A percentile compares a stretch with the other conserved stretches of the same genome.
These are phyloP conservation scores for Cylloceria caligata DNA, from an alignment of 2,888 invertebrate genomes.

Conservation along the genomic window DNA sequence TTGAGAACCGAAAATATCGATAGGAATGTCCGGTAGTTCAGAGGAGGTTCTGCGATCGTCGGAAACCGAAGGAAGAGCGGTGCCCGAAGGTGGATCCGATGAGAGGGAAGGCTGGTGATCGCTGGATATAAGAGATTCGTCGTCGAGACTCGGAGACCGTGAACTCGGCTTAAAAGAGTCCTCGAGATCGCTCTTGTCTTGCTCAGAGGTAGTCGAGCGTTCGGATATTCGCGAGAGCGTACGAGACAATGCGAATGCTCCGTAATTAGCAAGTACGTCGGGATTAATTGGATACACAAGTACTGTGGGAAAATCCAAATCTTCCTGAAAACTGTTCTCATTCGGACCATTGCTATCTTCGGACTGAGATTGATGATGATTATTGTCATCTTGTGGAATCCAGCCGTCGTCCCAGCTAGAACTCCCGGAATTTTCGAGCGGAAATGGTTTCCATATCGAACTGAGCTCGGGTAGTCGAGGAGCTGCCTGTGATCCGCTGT, in stretches of 20 bases:
- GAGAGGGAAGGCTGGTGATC: constrained; percentile 94
- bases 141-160: constrained; percentile 93
- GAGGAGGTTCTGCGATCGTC: constrained; percentile 93
- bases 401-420: constrained; percentile 94
- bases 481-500: constrained; percentile 80
- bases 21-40: constrained; percentile 94
- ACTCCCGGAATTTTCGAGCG: constrained; percentile 93
- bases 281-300: constrained; percentile 90
- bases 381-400: constrained; percentile 87
- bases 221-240: constrained; percentile 95
- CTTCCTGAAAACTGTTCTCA: constrained; percentile 89
- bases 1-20: constrained; percentile 87
- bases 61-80: constrained; percentile 86
- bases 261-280: constrained; percentile 90
- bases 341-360: constrained; percentile 82
- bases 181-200: constrained; percentile 92
- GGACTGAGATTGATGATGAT: constrained; percentile 78
- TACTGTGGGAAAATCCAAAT: constrained; percentile 91
- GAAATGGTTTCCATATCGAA: constrained; percentile 93
- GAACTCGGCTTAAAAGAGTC: constrained; percentile 95
- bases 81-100: constrained; percentile 90
- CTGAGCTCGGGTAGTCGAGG: constrained; percentile 89
- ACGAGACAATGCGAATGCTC: constrained; percentile 90
- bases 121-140: constrained; percentile 93
- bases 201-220: constrained; percentile 94